Percentiles rank a stretch among this genome's conserved stretches.
Evolutionary conservation across 2,113 vertebrate genomes (phyloP).

Genomic region (Poicephalus meyeri): DNA sequence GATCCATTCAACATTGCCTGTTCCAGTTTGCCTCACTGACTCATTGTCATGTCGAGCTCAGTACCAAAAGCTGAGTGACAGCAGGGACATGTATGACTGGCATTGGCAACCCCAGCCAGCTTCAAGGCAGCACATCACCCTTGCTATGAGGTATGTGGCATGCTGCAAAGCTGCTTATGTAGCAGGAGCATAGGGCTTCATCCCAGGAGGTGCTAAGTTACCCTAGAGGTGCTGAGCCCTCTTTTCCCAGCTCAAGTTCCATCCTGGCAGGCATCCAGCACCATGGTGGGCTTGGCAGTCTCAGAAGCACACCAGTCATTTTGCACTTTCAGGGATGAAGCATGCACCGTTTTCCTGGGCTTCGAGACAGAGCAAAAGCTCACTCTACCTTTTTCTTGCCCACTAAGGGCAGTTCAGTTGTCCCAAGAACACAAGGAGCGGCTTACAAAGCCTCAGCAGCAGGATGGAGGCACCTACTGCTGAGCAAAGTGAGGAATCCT

Average conservation of each 20-base stretch:
- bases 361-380: neutral
- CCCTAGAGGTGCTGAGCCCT: neutral
- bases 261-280: neutral
- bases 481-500: neutral
- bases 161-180: neutral
- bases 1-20: neutral
- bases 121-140: neutral
- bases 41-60: neutral
- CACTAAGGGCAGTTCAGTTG: fast-evolving
- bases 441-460: neutral
- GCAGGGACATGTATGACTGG: neutral
- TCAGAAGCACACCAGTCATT: neutral
- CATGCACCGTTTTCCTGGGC: neutral
- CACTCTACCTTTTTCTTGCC: neutral
- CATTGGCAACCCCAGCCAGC: neutral
- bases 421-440: neutral
- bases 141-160: fast-evolving
- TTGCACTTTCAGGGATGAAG: fast-evolving
- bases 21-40: neutral
- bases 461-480: neutral
- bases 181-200: neutral
- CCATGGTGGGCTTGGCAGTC: neutral
- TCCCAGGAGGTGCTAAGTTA: neutral
- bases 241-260: neutral
- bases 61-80: neutral